Percentiles rank a stretch among this genome's conserved stretches.
Evolutionary conservation across 2,113 vertebrate species (phyloP).

Genomic region (Tor tambroides): DNA sequence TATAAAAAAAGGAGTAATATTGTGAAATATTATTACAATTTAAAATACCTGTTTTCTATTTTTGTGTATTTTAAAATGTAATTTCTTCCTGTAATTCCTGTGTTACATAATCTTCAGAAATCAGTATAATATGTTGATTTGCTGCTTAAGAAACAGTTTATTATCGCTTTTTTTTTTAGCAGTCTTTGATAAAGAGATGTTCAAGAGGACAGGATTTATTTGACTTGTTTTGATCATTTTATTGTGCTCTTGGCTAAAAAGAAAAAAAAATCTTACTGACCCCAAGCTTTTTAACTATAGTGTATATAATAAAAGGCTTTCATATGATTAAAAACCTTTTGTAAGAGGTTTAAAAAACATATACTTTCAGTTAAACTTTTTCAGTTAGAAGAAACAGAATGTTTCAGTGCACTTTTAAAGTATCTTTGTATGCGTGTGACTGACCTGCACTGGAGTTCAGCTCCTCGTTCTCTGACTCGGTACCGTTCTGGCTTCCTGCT

Average conservation of each 20-base stretch:
- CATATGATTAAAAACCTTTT: too few relatives aligned
- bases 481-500: constrained; percentile 81
- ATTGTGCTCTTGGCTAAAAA: too few relatives aligned
- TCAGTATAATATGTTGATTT: background rate
- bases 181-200: background rate
- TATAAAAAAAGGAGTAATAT: too few relatives aligned
- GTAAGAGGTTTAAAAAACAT: too few relatives aligned
- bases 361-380: too few relatives aligned
- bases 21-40: too few relatives aligned
- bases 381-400: too few relatives aligned
- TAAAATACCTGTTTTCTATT: background rate
- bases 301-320: too few relatives aligned
- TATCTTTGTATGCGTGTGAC: background rate
- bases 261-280: background rate
- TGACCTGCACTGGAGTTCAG: constrained; percentile 85
- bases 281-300: background rate
- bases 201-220: background rate
- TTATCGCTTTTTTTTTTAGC: background rate
- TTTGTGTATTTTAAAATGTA: background rate
- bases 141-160: background rate
- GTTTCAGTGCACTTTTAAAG: constrained; percentile 2
- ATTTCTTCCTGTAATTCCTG: background rate
- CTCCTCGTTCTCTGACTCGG: constrained; percentile 85
- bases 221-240: background rate
- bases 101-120: background rate